A percentile compares a stretch with the other conserved stretches of the same genome.
Conservation (phyloP, 2,888 invertebrate species). For the Ligdia adustata region DNA sequence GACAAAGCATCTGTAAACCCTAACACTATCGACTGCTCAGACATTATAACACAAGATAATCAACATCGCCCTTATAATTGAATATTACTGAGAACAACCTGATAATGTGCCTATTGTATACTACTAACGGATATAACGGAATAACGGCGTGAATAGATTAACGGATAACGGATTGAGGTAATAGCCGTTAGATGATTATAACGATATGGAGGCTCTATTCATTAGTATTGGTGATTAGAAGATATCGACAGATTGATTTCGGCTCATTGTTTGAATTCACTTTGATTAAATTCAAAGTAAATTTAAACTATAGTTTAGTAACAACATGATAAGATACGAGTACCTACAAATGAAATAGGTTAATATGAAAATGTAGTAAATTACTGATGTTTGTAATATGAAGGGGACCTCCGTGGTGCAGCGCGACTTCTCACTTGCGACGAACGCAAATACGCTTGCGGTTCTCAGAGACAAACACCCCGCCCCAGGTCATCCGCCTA, state of each 20-base stretch:
- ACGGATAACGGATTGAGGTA: constrained; percentile 13
- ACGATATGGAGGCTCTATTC: constrained; percentile 5
- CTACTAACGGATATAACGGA: constrained; percentile 12
- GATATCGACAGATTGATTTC: neutral
- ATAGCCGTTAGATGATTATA: constrained; percentile 9
- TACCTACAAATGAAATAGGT: no score
- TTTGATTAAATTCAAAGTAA: no score
- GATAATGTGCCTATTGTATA: constrained; percentile 13
- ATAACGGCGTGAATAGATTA: constrained; percentile 18
- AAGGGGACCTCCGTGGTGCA: no score
- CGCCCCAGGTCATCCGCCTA: no score
- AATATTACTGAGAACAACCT: constrained; percentile 9
- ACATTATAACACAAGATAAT: constrained; percentile 10
- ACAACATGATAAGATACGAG: no score
- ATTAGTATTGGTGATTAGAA: constrained; percentile 1
- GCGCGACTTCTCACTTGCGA: no score
- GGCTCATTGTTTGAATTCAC: constrained; percentile 2
- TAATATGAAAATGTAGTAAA: no score
- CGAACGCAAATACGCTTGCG: no score
- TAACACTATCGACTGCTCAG: neutral
- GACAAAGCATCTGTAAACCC: neutral
- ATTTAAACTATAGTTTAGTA: no score
- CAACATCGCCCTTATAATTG: constrained; percentile 14
- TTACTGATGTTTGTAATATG: no score
- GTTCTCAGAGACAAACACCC: no score